phyloP scores from a whole-genome alignment of 1,140 invertebrate genomes.

The Frieseomelitta varia region DNA sequence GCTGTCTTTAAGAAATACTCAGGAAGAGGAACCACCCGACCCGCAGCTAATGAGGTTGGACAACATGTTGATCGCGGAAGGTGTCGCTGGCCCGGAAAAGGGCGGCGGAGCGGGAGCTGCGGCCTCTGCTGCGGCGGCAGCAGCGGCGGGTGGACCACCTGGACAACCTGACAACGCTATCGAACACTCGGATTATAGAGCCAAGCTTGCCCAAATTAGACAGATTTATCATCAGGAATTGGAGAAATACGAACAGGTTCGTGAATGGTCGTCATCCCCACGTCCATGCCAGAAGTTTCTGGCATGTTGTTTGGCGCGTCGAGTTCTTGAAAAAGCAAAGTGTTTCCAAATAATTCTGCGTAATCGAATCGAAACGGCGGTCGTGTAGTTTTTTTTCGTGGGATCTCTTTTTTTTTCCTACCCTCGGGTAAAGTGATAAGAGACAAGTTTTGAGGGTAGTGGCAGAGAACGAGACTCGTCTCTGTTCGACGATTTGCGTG shows the following conservation, averaged over 20 bases:
- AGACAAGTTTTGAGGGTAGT: conserved; percentile 21
- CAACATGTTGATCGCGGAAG: conserved; percentile 99
- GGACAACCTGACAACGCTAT: conserved; percentile 96
- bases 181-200: conserved; percentile 99
- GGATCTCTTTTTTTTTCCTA: neutral
- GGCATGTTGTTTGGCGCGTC: neutral
- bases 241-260: conserved; percentile 98
- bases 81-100: conserved; percentile 98
- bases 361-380: conserved; percentile 15
- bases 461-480: neutral
- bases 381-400: neutral
- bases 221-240: conserved; percentile 99
- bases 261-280: neutral
- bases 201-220: conserved; percentile 99
- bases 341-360: neutral
- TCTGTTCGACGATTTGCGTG: conserved; percentile 71
- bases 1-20: conserved; percentile 96
- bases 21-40: conserved; percentile 99
- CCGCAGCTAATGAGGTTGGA: conserved; percentile 99
- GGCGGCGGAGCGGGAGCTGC: conserved; percentile 96
- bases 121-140: conserved; percentile 94
- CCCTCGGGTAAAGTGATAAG: conserved; percentile 38
- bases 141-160: conserved; percentile 88
- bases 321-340: neutral
- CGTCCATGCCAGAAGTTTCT: neutral